These are phyloP conservation scores for Agrilus cyanescens DNA, from an alignment of 2,888 invertebrate genomes.

Conservation along the genomic window DNA sequence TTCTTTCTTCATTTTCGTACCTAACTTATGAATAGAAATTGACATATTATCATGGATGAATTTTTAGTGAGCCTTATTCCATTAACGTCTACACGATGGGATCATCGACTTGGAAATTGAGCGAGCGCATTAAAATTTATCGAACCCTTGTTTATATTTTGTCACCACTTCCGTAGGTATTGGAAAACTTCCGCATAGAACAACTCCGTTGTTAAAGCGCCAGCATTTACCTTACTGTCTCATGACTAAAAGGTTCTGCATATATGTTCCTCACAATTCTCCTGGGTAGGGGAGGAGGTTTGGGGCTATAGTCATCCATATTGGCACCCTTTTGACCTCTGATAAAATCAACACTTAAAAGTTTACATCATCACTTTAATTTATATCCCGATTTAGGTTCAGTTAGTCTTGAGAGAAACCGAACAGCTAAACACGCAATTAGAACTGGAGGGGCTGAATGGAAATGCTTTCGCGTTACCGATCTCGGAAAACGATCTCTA, in stretches of 20 bases:
- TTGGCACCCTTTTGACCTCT: constrained; percentile 8
- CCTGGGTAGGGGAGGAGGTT: constrained; percentile 50
- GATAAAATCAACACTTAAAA: constrained; percentile 10
- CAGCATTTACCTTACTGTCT: constrained; percentile 29
- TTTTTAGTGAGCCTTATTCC: too few relatives aligned
- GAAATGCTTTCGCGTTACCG: constrained; percentile 3
- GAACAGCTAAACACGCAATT: too few relatives aligned
- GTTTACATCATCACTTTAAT: constrained; percentile 26
- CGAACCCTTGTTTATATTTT: not conserved
- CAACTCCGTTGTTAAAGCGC: not conserved
- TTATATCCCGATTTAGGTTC: not conserved
- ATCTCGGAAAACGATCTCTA: constrained; percentile 17
- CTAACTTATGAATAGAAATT: too few relatives aligned
- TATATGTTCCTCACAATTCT: constrained; percentile 54
- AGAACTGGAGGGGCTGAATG: too few relatives aligned
- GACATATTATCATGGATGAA: too few relatives aligned
- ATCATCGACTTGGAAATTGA: not conserved
- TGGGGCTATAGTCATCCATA: constrained; percentile 54
- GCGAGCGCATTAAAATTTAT: not conserved
- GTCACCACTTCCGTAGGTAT: not conserved
- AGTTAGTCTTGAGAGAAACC: too few relatives aligned
- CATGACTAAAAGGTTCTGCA: constrained; percentile 53
- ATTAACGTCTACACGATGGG: not conserved
- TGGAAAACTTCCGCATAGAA: too few relatives aligned
- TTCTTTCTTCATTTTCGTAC: too few relatives aligned